Evolutionary conservation across 64 coral and sea anemone species (phyloP), one percentile per base, ranked within the genome.

Genomic region (Stichodactyla mertensii): DNA sequence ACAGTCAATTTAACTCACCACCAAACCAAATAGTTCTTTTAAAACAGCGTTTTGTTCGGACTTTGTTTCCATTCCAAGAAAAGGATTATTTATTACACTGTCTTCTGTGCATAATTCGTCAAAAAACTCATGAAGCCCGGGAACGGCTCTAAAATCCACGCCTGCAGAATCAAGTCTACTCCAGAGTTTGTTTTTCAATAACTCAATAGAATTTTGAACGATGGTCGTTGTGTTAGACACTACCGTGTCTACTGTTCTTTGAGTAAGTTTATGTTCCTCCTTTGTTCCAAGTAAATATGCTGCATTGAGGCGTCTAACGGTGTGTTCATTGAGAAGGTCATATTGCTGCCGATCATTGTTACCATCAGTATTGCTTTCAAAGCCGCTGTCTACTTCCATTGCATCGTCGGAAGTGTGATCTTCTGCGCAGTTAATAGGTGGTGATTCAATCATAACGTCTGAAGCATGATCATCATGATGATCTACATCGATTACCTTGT

Each of bases 1-100:
- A n/a, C n/a, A n/a, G n/a, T n/a, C n/a, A n/a, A n/a, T n/a, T n/a
- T 31, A 19, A 88, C 86, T 88, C 52, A 88, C 86, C 70, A 88
- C 86, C 6, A 88, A 67, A 23, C 52, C 71, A 54, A 88, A 78
- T 19, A 55, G 52, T 22, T 88, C 52, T 28, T 88, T 88, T 16
- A 64, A 88, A 20, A 18, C 67, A 28, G 59, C 5, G 61, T 66
- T 24, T 19, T 86, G 84, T 58, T 67, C 23, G n/a, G 6, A 31
- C 45, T 86, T 62, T 10, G 22, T 86, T 51, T 64, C 84, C 11
- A 86, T 60, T 58, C 67, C 67, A 83, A 24, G 51, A 52, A 89
- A 89, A 15, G 87, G 87, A 52, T 82, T 67, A 55, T 61, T 89
- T 8, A 58, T 18, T 6, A 82, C 1, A 79, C 61, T 89, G 7